phyloP scores from a whole-genome alignment of 2,113 vertebrate species.

The Cyanistes caeruleus region DNA sequence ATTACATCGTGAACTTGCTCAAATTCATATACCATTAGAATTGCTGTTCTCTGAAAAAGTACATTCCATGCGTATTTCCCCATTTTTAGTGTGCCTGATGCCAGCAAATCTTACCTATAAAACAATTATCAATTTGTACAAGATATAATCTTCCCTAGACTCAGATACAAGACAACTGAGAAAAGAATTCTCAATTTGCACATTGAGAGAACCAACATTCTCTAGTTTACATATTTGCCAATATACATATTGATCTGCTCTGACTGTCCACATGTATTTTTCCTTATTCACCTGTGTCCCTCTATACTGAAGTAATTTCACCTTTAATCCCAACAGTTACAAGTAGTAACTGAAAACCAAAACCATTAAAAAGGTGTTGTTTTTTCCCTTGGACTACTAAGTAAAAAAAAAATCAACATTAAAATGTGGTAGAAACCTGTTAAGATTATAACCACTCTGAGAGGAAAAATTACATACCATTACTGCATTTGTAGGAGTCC shows the following conservation, averaged over 20 bases:
- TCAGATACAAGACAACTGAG: background rate
- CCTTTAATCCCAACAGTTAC: background rate
- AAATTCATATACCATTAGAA: background rate
- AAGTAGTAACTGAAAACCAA: background rate
- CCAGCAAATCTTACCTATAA: background rate
- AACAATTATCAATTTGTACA: background rate
- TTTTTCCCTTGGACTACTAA: background rate
- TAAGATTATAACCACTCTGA: background rate
- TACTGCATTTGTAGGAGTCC: slow-evolving; percentile 61
- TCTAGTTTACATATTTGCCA: background rate
- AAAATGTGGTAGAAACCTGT: background rate
- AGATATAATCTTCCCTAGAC: background rate
- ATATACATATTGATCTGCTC: background rate
- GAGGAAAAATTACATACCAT: slow-evolving; percentile 62
- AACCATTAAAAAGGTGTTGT: background rate
- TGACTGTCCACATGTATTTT: background rate
- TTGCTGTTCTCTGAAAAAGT: background rate
- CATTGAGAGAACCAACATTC: background rate
- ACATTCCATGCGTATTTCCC: background rate
- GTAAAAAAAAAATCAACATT: background rate
- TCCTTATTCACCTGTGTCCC: background rate
- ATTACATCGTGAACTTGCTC: background rate
- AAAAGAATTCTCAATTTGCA: background rate
- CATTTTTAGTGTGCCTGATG: background rate
- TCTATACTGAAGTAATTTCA: background rate